A percentile compares a stretch with the other conserved stretches of the same genome.
phyloP scores from a whole-genome alignment of 1,140 invertebrate genomes.

The Scaptomyza hsui region DNA sequence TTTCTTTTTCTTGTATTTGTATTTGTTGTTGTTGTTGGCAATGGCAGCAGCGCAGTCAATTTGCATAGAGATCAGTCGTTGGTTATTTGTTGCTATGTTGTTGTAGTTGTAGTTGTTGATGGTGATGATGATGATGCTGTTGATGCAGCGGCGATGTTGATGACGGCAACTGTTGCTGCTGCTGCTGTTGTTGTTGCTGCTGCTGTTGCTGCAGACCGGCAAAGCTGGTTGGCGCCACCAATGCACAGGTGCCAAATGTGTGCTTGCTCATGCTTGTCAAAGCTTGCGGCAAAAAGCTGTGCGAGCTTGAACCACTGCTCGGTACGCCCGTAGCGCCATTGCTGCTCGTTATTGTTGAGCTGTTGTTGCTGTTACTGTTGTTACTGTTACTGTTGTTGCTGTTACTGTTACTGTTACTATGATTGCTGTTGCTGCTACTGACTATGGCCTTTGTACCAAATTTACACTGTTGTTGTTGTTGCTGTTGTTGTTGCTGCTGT shows the following conservation, averaged over 20 bases:
- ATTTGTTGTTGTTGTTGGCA: slow-evolving; percentile 37
- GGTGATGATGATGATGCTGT: slow-evolving; percentile 51
- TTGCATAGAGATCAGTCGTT: slow-evolving; percentile 81
- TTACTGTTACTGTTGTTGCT: slow-evolving; percentile 14
- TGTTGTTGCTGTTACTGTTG: slow-evolving; percentile 27
- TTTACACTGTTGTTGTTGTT: slow-evolving; percentile 34
- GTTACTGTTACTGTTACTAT: not conserved
- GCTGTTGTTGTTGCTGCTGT: slow-evolving; percentile 33
- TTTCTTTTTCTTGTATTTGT: slow-evolving; percentile 7
- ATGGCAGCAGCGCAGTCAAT: slow-evolving; percentile 76
- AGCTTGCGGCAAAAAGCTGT: slow-evolving; percentile 41
- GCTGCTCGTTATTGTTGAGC: slow-evolving; percentile 32
- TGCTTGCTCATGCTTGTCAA: slow-evolving; percentile 74
- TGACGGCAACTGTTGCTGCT: slow-evolving; percentile 19
- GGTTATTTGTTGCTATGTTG: slow-evolving; percentile 70
- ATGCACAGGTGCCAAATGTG: slow-evolving; percentile 78
- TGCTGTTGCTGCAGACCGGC: slow-evolving; percentile 56
- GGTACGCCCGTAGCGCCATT: slow-evolving; percentile 19
- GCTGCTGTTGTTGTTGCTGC: slow-evolving; percentile 19
- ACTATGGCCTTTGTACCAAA: slow-evolving; percentile 60
- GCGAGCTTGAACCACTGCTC: slow-evolving; percentile 37
- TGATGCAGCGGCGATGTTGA: slow-evolving; percentile 36
- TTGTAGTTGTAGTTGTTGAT: slow-evolving; percentile 28
- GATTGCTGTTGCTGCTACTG: slow-evolving; percentile 45
- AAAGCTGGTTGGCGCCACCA: slow-evolving; percentile 76